Evolutionary conservation across 2,888 invertebrate genomes (phyloP).

Genomic region (Orthonevra nobilis): DNA sequence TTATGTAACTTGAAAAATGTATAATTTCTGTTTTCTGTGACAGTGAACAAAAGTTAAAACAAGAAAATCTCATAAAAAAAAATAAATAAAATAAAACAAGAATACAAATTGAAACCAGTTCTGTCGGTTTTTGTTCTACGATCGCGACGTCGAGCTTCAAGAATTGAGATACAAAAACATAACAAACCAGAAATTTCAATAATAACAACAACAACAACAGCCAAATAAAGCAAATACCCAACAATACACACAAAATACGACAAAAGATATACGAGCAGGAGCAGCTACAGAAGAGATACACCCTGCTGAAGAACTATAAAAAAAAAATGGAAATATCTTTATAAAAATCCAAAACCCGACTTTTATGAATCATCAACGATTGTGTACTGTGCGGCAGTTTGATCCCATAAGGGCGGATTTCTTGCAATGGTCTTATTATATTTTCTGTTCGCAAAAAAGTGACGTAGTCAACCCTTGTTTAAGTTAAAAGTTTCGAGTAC

Average conservation of each 20-base stretch:
- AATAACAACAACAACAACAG: conserved; percentile 51
- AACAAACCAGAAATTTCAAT: conserved; percentile 54
- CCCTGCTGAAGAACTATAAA: not conserved
- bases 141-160: not conserved
- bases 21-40: not conserved
- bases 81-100: conserved; percentile 42
- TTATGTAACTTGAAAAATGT: not conserved
- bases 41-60: conserved; percentile 13
- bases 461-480: conserved; percentile 21
- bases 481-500: conserved; percentile 11
- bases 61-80: conserved; percentile 8
- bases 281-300: not conserved
- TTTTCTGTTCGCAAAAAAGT: conserved; percentile 1
- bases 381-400: not conserved
- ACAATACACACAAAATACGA: not conserved
- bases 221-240: too few species aligned
- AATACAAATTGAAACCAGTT: conserved; percentile 62
- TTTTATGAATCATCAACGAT: conserved; percentile 8
- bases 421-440: not conserved
- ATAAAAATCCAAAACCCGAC: too few species aligned
- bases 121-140: conserved; percentile 31
- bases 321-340: not conserved
- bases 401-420: conserved; percentile 18
- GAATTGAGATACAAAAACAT: conserved; percentile 33
- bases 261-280: not conserved